Evolutionary conservation across 2,888 invertebrate species (phyloP).

Genomic region (Cosmia pyralina): DNA sequence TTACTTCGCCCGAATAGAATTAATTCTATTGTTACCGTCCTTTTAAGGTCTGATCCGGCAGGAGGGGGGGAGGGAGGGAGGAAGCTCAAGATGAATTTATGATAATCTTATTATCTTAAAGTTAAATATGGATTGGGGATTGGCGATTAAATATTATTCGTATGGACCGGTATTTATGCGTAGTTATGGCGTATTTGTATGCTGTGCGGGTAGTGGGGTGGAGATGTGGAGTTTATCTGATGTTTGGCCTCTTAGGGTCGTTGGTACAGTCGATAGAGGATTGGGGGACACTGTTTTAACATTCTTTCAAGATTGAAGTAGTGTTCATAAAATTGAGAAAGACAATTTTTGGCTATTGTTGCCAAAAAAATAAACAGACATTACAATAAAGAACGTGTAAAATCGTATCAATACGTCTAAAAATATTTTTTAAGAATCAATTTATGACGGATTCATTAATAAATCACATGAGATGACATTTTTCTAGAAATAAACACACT

Average conservation of each 20-base stretch:
- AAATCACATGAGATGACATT: not conserved
- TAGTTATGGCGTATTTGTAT: slow-evolving; percentile 48
- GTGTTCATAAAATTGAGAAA: not conserved
- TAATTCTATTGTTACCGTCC: slow-evolving; percentile 65
- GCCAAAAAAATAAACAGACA: not conserved
- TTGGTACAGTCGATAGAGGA: slow-evolving; percentile 15
- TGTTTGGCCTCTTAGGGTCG: slow-evolving; percentile 42
- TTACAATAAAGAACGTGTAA: too few relatives aligned
- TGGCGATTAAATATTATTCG: slow-evolving; percentile 61
- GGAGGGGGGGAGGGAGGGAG: slow-evolving; percentile 12
- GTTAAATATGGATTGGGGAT: slow-evolving; percentile 66
- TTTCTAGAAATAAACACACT: not conserved
- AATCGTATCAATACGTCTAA: not conserved
- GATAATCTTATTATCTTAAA: slow-evolving; percentile 66
- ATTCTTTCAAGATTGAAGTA: not conserved
- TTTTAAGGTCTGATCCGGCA: slow-evolving; percentile 54
- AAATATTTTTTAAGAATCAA: not conserved
- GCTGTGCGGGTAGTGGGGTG: slow-evolving; percentile 24
- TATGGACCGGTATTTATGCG: slow-evolving; percentile 37
- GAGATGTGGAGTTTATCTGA: slow-evolving; percentile 41
- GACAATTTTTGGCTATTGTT: not conserved
- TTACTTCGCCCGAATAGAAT: slow-evolving; percentile 57
- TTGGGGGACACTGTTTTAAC: not conserved
- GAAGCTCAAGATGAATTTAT: slow-evolving; percentile 62
- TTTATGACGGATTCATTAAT: too few relatives aligned